Conservation (phyloP, 2,797 vertebrate genomes). For the Anguilla pacifica region DNA sequence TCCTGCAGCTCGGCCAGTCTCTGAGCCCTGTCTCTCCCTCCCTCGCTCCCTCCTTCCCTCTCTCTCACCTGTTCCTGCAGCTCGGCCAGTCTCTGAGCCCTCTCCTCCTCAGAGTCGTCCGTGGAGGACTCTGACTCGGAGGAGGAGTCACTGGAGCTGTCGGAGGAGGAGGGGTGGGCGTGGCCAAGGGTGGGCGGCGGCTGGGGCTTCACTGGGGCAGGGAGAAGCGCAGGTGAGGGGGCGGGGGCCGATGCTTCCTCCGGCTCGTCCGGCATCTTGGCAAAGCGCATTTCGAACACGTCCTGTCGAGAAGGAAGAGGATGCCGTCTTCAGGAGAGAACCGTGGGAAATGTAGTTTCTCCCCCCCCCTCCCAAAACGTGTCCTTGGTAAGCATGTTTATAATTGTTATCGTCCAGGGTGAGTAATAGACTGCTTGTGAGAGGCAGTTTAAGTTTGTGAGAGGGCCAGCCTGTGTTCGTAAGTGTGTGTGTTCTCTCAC, state of each 20-base stretch:
- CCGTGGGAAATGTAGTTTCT: background rate
- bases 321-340: background rate
- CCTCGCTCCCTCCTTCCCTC: no score
- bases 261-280: conserved; percentile 96
- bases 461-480: background rate
- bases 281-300: conserved; percentile 98
- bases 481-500: conserved; percentile 62
- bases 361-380: no score
- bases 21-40: conserved; percentile 76
- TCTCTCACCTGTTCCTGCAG: conserved; percentile 90
- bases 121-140: conserved; percentile 94
- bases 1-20: conserved; percentile 94
- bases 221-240: conserved; percentile 80
- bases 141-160: conserved; percentile 96
- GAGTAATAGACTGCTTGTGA: background rate
- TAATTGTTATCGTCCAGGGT: background rate
- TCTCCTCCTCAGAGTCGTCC: conserved; percentile 93
- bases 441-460: background rate
- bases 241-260: conserved; percentile 80
- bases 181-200: conserved; percentile 79
- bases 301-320: conserved; percentile 71
- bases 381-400: background rate
- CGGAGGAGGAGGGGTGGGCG: conserved; percentile 80
- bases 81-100: conserved; percentile 92
- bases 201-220: conserved; percentile 86